Evolutionary conservation across 1,140 invertebrate species (phyloP).

Genomic region (Drosophila ohnishii): DNA sequence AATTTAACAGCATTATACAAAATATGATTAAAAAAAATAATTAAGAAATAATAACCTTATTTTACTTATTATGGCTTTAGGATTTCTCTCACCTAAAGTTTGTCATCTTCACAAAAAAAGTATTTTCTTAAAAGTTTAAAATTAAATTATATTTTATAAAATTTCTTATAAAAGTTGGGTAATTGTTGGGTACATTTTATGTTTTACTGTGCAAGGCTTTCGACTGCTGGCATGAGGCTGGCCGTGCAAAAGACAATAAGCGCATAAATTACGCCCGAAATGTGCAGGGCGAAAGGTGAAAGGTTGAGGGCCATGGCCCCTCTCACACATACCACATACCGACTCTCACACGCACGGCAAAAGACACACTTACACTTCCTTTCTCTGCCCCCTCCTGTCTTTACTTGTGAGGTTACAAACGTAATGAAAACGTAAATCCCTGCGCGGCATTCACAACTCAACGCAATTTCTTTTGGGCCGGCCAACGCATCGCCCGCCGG

Average conservation of each 20-base stretch:
- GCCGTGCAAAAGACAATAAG: conserved; percentile 69
- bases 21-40: too few relatives aligned
- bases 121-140: too few relatives aligned
- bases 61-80: neutral
- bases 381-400: conserved; percentile 5
- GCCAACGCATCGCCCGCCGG: conserved; percentile 41
- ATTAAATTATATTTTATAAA: too few relatives aligned
- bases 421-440: conserved; percentile 82
- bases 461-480: conserved; percentile 66
- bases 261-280: conserved; percentile 76
- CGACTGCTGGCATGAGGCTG: conserved; percentile 15
- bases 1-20: neutral
- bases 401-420: conserved; percentile 61
- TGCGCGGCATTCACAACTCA: conserved; percentile 78
- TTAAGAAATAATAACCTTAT: too few relatives aligned
- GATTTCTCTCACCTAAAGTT: too few relatives aligned
- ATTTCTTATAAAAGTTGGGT: too few relatives aligned
- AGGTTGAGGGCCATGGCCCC: conserved; percentile 13
- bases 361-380: conserved; percentile 24
- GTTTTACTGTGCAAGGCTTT: conserved; percentile 2
- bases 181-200: too few relatives aligned
- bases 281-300: conserved; percentile 49
- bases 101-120: too few relatives aligned
- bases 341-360: conserved; percentile 14
- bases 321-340: conserved; percentile 19